phyloP scores from a whole-genome alignment of 2,888 invertebrate species.

The Caenorhabditis sinica region DNA sequence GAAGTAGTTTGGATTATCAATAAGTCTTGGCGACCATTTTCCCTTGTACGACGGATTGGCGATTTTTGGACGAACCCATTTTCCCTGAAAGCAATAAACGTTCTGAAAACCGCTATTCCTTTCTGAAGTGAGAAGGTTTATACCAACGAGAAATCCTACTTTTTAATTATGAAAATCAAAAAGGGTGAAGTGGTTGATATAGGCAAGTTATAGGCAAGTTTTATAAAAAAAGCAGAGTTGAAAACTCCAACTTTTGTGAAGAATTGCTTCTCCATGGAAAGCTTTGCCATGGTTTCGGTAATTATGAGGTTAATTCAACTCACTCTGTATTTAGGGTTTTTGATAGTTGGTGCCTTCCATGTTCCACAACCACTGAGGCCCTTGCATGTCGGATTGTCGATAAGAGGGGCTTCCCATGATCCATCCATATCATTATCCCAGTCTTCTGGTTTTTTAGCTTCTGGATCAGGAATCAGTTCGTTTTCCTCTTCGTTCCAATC shows the following conservation, averaged over 20 bases:
- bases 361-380: slow-evolving; percentile 92
- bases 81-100: slow-evolving; percentile 87
- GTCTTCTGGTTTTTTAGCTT: slow-evolving; percentile 92
- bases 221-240: no score
- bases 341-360: slow-evolving; percentile 89
- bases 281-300: no score
- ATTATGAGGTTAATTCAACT: slow-evolving; percentile 7
- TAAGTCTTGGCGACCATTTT: slow-evolving; percentile 87
- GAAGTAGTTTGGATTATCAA: slow-evolving; percentile 95
- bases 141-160: no score
- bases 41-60: slow-evolving; percentile 86
- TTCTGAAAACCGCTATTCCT: no score
- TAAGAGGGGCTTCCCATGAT: slow-evolving; percentile 94
- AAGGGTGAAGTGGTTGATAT: no score
- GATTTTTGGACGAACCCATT: slow-evolving; percentile 90
- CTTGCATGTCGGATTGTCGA: slow-evolving; percentile 73
- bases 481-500: slow-evolving; percentile 90
- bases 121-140: no score
- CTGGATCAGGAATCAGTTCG: slow-evolving; percentile 90
- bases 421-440: slow-evolving; percentile 99
- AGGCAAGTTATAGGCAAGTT: no score
- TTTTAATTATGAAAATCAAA: no score
- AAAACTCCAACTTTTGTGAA: no score
- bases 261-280: no score
- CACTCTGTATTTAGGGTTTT: slow-evolving; percentile 86